Conservation (phyloP, 2,888 invertebrate genomes). For the Corythucha ciliata region DNA sequence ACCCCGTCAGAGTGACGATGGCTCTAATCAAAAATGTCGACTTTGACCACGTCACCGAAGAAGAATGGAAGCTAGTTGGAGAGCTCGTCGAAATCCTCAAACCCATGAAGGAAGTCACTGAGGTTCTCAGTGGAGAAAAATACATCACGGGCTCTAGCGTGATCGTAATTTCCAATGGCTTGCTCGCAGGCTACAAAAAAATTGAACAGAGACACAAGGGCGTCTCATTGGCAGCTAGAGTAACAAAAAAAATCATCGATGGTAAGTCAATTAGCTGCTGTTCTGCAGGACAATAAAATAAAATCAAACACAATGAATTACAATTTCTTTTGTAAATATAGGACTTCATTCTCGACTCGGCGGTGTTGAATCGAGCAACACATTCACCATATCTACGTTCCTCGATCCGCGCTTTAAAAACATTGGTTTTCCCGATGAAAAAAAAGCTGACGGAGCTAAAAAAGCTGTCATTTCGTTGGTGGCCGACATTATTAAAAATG, state of each 20-base stretch:
- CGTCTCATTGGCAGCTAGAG: too few species aligned
- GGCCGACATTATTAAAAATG: background rate
- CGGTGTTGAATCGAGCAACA: constrained; percentile 18
- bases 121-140: constrained; percentile 23
- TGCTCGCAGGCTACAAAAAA: too few species aligned
- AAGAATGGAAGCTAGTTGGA: constrained; percentile 3
- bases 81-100: constrained; percentile 23
- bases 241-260: too few species aligned
- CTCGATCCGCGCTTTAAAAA: constrained; percentile 26
- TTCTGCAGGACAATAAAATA: too few species aligned
- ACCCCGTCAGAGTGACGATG: constrained; percentile 12
- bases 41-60: background rate
- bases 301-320: too few species aligned
- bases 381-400: constrained; percentile 20
- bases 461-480: constrained; percentile 3
- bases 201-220: too few species aligned
- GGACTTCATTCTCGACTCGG: background rate
- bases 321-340: too few species aligned
- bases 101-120: constrained; percentile 25
- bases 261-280: too few species aligned
- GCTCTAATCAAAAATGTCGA: constrained; percentile 3
- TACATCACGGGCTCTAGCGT: constrained; percentile 22
- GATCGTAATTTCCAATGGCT: constrained; percentile 8
- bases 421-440: constrained; percentile 14
- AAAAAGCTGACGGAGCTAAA: constrained; percentile 10